Evolutionary conservation across 2,888 invertebrate genomes (phyloP).

Genomic region (Phymatocera aterrima): DNA sequence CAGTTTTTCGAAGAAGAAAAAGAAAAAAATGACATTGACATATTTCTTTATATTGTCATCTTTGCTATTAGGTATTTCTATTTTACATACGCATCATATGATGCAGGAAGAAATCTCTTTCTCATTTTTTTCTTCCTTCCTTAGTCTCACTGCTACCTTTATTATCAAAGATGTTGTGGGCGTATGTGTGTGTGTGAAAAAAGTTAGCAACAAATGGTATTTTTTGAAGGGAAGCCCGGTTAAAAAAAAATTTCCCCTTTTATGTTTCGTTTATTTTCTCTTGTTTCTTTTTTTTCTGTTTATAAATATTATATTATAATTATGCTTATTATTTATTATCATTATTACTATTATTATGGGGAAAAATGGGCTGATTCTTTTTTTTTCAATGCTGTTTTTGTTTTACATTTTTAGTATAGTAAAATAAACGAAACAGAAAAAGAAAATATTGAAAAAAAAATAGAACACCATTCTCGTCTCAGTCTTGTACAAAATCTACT

Average conservation of each 20-base stretch:
- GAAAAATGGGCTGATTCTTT: slow-evolving; percentile 43
- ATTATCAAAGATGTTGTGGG: slow-evolving; percentile 12
- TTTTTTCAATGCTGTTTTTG: slow-evolving; percentile 40
- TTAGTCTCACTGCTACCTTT: slow-evolving; percentile 32
- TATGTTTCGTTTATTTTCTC: neutral
- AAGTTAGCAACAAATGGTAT: slow-evolving; percentile 45
- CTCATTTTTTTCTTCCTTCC: too few species aligned
- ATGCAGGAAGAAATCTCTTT: neutral
- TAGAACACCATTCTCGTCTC: slow-evolving; percentile 50
- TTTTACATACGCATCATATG: too few species aligned
- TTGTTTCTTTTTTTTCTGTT: neutral
- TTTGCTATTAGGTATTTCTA: neutral
- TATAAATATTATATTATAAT: neutral
- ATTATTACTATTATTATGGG: too few species aligned
- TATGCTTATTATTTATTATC: slow-evolving; percentile 19
- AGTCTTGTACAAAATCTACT: slow-evolving; percentile 55
- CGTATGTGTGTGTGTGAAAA: too few species aligned
- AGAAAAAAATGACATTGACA: slow-evolving; percentile 3
- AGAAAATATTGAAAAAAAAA: slow-evolving; percentile 10
- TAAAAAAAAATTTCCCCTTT: slow-evolving; percentile 26
- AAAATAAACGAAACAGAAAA: slow-evolving; percentile 33
- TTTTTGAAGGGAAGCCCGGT: slow-evolving; percentile 38
- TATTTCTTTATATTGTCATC: neutral
- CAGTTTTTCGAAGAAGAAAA: too few species aligned
- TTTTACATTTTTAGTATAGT: too few species aligned